Conservation (phyloP, 2,888 invertebrate species). For the Drosophila paranaensis region DNA sequence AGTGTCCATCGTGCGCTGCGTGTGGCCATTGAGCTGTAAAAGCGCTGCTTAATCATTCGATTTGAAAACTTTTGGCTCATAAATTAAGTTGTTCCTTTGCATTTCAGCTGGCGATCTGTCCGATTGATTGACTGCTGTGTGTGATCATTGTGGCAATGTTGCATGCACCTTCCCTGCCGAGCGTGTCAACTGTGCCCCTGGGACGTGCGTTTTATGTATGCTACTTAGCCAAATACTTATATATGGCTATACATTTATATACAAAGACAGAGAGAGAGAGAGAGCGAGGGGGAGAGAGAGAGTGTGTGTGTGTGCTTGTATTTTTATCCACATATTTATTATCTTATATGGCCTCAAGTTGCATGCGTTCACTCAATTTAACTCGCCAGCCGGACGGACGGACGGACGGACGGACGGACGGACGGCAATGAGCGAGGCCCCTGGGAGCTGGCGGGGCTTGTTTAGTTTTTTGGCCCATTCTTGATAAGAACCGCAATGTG, state of each 20-base stretch:
- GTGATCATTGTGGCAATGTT: neutral
- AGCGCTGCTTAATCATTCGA: conserved; percentile 28
- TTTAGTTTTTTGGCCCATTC: conserved; percentile 38
- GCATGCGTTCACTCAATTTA: conserved; percentile 71
- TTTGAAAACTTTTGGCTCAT: conserved; percentile 26
- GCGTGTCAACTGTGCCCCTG: conserved; percentile 59
- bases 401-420: conserved; percentile 50
- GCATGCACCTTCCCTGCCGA: conserved; percentile 1
- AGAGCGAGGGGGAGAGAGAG: neutral
- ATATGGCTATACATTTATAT: conserved; percentile 12
- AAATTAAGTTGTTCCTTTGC: conserved; percentile 29
- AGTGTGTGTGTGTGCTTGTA: conserved; percentile 9
- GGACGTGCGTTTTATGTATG: conserved; percentile 38
- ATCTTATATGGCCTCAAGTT: conserved; percentile 53
- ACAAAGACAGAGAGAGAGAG: neutral
- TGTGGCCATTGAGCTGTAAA: conserved; percentile 21
- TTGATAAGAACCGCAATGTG: conserved; percentile 55
- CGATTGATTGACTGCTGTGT: conserved; percentile 29
- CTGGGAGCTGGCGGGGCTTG: conserved; percentile 35
- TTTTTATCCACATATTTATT: conserved; percentile 55
- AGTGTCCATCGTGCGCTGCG: neutral
- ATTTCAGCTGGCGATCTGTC: conserved; percentile 1
- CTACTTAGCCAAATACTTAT: conserved; percentile 39
- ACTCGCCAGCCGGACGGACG: conserved; percentile 49
- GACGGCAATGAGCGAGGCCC: conserved; percentile 39